Evolutionary conservation across 2,797 vertebrate species (phyloP), one percentile per base, ranked within the genome.

Genomic region (Dendrocincla fuliginosa): DNA sequence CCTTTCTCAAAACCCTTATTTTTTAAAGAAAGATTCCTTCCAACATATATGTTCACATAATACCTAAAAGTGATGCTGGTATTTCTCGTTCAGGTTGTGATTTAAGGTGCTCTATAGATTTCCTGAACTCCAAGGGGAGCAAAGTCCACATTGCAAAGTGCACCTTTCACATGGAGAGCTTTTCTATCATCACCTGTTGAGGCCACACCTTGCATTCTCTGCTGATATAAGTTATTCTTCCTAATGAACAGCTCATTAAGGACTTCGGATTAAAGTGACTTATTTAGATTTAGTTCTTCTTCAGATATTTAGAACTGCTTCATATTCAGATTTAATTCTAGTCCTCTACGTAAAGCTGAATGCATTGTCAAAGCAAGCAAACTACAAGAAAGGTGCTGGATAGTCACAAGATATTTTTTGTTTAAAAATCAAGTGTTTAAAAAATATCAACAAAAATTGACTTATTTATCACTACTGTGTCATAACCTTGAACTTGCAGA

Each of bases 41-140:
- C 61, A n/a, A 53, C 23, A 3, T 1, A 64, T 11, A 17, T 32
- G 10, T 47, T 61, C 18, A 84, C 6, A 7, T 50, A 61, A 69
- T 1, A 6, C 15, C 30, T 46, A 49, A 37, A 65, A n/a, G 1
- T 9, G 7, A 2, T 41, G 4, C 6, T 65, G 23, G 7, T 44
- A 15, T 49, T n/a, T 73, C 57, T 76, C 14, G 11, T 33, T 73
- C 44, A 25, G 10, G 5, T 39, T 59, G 41, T 35, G 28, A 69
- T 59, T 46, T 32, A 61, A 13, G 52, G 10, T 1, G 0, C 3
- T 71, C 24, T 13, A 65, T 47, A 49, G 10, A 47, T 57, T 67
- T 83, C 7, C 17, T 7, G 7, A 59, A 57, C 28, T 4, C 27
- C 16, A 4, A 77, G 11, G 14, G 30, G 63, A 79, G 20, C 5